These are phyloP conservation scores for Astyanax mexicanus DNA, from an alignment of 2,797 vertebrate genomes.

Conservation along the genomic window DNA sequence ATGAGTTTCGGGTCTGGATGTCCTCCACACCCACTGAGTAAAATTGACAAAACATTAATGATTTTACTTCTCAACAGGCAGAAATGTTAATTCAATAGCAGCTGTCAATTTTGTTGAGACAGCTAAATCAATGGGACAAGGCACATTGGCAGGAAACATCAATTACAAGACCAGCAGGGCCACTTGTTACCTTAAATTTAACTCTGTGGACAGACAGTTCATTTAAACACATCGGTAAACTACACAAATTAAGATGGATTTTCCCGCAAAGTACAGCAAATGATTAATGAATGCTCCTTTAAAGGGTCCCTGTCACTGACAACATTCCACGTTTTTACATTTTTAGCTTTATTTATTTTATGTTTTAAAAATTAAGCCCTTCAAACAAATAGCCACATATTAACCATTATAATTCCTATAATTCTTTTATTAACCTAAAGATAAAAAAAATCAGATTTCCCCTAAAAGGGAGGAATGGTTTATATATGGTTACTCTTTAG, in stretches of 20 bases:
- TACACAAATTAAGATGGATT: slow-evolving; percentile 25
- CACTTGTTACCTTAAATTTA: slow-evolving; percentile 25
- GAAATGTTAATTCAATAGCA: background rate
- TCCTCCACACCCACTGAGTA: slow-evolving; percentile 12
- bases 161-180: slow-evolving; percentile 32
- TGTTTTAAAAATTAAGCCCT: too few species aligned
- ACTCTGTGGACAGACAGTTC: slow-evolving; percentile 36
- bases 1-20: slow-evolving; percentile 9
- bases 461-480: too few species aligned
- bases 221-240: slow-evolving; percentile 27
- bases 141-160: slow-evolving; percentile 40
- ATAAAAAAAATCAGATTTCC: too few species aligned
- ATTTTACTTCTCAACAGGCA: slow-evolving; percentile 26
- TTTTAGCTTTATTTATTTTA: too few species aligned
- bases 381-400: too few species aligned
- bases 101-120: slow-evolving; percentile 14
- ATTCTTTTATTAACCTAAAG: too few species aligned
- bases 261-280: slow-evolving; percentile 36
- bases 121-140: slow-evolving; percentile 38
- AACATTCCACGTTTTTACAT: too few species aligned
- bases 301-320: too few species aligned
- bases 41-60: slow-evolving; percentile 33
- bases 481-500: too few species aligned
- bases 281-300: slow-evolving; percentile 12
- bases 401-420: too few species aligned